Base-by-base conservation (phyloP, 2,113 vertebrate species). In the Glaucidium brasilianum region DNA sequence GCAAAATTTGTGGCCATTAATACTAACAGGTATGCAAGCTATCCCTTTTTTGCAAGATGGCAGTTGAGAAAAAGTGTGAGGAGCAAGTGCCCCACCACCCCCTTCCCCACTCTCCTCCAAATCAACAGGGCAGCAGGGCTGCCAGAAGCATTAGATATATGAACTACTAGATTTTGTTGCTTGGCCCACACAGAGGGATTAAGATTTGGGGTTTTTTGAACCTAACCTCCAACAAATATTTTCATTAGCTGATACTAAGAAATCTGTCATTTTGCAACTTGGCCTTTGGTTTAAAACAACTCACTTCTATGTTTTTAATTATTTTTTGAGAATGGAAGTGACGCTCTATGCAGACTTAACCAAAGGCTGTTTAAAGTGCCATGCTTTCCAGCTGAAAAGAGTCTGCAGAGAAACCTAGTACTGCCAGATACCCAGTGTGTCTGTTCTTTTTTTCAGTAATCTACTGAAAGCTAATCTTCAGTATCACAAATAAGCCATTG, bases 401-500 rank as follows among this genome's bases (percentile, higher is more conserved):
- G 23, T 34, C 43, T 52, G 59, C 84, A 85, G 53, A 35, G 50
- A 88, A 88, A 93, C 60, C 30, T 6, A 76, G 50, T 35, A 56
- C 62, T 63, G 63, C 67, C 72, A 93, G 69, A 94, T 63, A 85
- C 23, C 6, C 59, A 58, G 27, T 34, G 20, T 55, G 68, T 76
- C 68, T 83, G 43, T 21, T 86, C 60, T 67, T 52, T 83, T 85
- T 69, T 95, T 45, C 66, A 89, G 73, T 66, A 80, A 94, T 88
- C 88, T 62, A 41, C 73, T 90, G 80, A 86, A 97, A 96, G 84
- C 68, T 52, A 66, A 80, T 86, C 66, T 88, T 56, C 76, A 73
- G 58, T 41, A 64, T 43, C 86, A 97, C 97, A 97, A 97, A 34
- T n/a, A 72, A 92, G 83, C 27, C 95, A 94, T 59, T 96, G 92